Evolutionary conservation across 2,888 invertebrate species (phyloP).

Genomic region (Hypena proboscidalis): DNA sequence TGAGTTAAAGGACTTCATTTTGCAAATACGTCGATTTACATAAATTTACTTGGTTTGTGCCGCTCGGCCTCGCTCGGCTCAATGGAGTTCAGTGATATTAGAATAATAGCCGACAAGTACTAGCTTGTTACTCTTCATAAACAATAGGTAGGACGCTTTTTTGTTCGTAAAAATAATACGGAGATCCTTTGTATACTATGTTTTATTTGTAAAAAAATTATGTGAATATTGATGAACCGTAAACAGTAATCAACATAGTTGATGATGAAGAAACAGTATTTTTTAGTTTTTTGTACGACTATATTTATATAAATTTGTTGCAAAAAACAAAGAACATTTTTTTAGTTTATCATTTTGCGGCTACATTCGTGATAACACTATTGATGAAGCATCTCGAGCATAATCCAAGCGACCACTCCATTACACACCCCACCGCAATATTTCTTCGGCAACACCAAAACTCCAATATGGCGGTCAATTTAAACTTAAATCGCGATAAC

Average conservation of each 20-base stretch:
- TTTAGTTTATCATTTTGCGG: too few species aligned
- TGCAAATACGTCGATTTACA: slow-evolving; percentile 76
- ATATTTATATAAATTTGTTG: too few species aligned
- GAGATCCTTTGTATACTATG: too few species aligned
- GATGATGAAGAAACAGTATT: too few species aligned
- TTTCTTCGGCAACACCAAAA: slow-evolving; percentile 57
- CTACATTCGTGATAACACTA: too few species aligned
- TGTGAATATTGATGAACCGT: too few species aligned
- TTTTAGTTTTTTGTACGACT: too few species aligned
- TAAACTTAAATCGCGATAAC: slow-evolving; percentile 72
- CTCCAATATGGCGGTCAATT: slow-evolving; percentile 71
- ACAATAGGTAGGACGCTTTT: slow-evolving; percentile 7
- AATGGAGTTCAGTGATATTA: slow-evolving; percentile 56
- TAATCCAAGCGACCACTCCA: slow-evolving; percentile 28
- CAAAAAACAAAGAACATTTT: too few species aligned
- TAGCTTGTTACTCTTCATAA: slow-evolving; percentile 12
- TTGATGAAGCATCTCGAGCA: too few species aligned
- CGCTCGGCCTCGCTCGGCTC: slow-evolving; percentile 28
- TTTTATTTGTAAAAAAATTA: too few species aligned
- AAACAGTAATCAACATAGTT: too few species aligned
- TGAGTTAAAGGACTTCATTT: slow-evolving; percentile 64
- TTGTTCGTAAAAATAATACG: slow-evolving; percentile 9
- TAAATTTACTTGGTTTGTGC: slow-evolving; percentile 62
- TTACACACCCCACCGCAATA: slow-evolving; percentile 56
- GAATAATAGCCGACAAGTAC: slow-evolving; percentile 51